Conservation (phyloP, 1,140 invertebrate genomes). For the Mylabris phalerata region DNA sequence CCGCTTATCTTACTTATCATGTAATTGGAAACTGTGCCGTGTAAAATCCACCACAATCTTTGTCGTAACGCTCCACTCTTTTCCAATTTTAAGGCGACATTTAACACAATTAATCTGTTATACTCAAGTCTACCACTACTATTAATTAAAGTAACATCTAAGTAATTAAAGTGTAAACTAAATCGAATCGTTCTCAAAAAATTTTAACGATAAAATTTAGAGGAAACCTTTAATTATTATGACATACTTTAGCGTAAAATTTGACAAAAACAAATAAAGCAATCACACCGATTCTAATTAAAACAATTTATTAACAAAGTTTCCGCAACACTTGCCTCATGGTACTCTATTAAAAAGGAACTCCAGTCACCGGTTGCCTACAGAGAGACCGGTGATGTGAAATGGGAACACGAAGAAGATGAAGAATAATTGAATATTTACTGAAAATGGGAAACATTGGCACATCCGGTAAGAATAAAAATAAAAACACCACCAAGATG, state of each 20-base stretch:
- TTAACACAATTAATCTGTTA: conserved; percentile 13
- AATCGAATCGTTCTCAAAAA: no score
- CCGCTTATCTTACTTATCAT: conserved; percentile 10
- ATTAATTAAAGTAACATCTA: conserved; percentile 8
- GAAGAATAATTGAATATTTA: no score
- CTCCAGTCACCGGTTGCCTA: no score
- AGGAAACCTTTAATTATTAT: no score
- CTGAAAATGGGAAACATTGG: neutral
- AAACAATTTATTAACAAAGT: neutral
- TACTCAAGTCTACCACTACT: neutral
- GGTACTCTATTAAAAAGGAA: no score
- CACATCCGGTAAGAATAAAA: neutral
- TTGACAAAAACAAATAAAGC: conserved; percentile 6
- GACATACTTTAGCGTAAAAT: no score
- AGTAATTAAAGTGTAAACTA: no score
- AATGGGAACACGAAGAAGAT: no score
- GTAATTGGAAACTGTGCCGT: conserved; percentile 14
- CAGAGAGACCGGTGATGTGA: no score
- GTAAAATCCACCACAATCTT: conserved; percentile 1
- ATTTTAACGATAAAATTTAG: neutral
- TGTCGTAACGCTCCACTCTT: neutral
- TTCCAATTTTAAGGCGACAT: conserved; percentile 12
- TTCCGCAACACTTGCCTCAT: no score
- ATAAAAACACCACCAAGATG: neutral
- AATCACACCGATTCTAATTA: conserved; percentile 5